phyloP scores from a whole-genome alignment of 2,888 invertebrate genomes.

The Drosophila setosimentum region DNA sequence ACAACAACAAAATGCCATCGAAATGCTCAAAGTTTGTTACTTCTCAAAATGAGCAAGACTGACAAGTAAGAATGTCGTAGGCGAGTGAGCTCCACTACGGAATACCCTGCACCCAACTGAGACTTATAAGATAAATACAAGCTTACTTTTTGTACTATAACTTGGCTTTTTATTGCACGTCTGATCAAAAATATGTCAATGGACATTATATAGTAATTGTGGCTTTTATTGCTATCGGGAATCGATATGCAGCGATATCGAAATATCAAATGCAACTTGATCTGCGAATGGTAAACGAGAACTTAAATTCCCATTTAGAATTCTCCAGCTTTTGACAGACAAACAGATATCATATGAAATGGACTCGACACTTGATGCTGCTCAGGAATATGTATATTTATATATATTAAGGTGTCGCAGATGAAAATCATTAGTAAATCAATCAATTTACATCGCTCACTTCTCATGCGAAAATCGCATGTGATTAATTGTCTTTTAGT shows the following conservation, averaged over 20 bases:
- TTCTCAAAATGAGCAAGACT: neutral
- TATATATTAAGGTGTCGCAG: neutral
- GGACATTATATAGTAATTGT: rapidly evolving
- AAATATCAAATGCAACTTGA: neutral
- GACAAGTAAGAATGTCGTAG: neutral
- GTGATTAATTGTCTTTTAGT: neutral
- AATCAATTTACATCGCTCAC: neutral
- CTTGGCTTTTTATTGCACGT: rapidly evolving
- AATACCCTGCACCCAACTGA: neutral
- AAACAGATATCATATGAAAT: rapidly evolving
- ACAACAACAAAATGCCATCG: neutral
- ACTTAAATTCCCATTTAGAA: neutral
- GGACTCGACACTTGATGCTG: neutral
- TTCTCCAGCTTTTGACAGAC: neutral
- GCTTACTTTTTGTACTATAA: too few species aligned
- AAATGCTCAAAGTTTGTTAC: neutral
- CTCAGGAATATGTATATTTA: neutral
- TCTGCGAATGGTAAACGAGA: neutral
- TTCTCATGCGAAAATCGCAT: neutral
- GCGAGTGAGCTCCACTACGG: neutral
- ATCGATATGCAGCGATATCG: neutral
- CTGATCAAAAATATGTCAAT: neutral
- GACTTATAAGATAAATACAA: neutral
- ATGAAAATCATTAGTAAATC: neutral
- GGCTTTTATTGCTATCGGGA: neutral